Evolutionary conservation across 30 jellyfish, hydroid and myxozoan species (phyloP), one percentile per base, ranked within the genome.

Genomic region (Aurelia sp.): DNA sequence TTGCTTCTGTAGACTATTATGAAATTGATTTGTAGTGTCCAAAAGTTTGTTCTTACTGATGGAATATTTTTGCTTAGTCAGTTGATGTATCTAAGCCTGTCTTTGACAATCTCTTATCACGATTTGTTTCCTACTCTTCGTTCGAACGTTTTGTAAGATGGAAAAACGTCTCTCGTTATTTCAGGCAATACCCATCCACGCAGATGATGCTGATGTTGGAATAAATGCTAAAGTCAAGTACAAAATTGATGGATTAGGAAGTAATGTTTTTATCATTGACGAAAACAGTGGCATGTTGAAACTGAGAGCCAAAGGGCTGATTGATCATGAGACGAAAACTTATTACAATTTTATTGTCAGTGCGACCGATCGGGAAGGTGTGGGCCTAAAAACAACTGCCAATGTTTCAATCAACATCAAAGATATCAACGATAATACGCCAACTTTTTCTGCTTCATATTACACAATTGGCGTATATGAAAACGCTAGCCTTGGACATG

Each of bases 321-420:
- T 91, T 13, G 98, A 92, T 62, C 89, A 81, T 75, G 98, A 92
- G 48, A 11, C 37, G 66, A 86, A 74, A 67, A 33, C 30, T 51
- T 16, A 48, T 0, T 86, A 64, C 71, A 22, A 48, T 0, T 86
- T 86, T 63, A 4, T 21, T 30, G 89, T 86, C 16, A 52, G 55
- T n/a, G 95, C 95, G 3, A 47, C 79, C 16, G 80, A 86, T 60
- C 40, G 27, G 2, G 12, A 6, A 7, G 74, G 84, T 27, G 27
- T 66, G 0, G 86, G 84, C 13, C 61, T 74, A 47, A 62, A 67
- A 53, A n/a, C 79, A 21, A 23, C 48, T 9, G 66, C 89, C 50
- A 87, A 77, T 74, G 78, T 70, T 4, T 66, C 88, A 41, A 47
- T 87, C 76, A 87, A 87, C 50, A 84, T 87, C 47, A 31, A 19